A percentile compares a stretch with the other conserved stretches of the same genome.
These are phyloP conservation scores for Trissonchulus sp. DNA, from an alignment of 2,888 invertebrate species.

Conservation along the genomic window DNA sequence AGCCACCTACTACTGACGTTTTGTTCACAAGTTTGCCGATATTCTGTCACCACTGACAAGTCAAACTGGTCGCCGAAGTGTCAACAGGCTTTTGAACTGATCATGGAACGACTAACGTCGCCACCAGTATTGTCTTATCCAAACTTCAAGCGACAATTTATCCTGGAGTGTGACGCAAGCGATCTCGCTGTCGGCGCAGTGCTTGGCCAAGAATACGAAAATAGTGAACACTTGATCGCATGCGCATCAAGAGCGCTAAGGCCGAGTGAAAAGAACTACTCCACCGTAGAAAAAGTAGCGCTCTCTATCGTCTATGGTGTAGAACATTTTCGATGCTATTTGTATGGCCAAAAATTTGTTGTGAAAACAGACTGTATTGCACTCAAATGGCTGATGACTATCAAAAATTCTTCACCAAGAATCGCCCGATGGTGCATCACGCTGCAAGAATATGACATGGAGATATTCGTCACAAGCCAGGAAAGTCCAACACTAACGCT, in stretches of 20 bases:
- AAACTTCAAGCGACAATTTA: constrained; percentile 16
- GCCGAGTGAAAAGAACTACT: not conserved
- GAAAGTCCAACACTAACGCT: not conserved
- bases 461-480: not conserved
- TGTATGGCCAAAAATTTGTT: constrained; percentile 12
- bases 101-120: constrained; percentile 14
- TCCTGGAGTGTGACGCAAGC: not conserved
- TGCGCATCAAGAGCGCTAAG: not conserved
- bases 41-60: not conserved
- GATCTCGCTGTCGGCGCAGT: not conserved
- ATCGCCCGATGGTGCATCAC: not conserved
- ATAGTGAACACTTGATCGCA: not conserved
- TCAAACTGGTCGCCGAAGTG: constrained; percentile 20
- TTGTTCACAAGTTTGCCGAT: constrained; percentile 9
- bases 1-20: constrained; percentile 21
- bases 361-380: constrained; percentile 4
- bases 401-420: not conserved
- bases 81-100: constrained; percentile 12
- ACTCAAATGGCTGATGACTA: not conserved
- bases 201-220: not conserved
- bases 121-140: constrained; percentile 26
- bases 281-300: not conserved
- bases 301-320: not conserved
- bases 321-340: not conserved
- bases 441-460: not conserved